phyloP scores from a whole-genome alignment of 2,888 invertebrate species.

The Liodrosophila aerea region DNA sequence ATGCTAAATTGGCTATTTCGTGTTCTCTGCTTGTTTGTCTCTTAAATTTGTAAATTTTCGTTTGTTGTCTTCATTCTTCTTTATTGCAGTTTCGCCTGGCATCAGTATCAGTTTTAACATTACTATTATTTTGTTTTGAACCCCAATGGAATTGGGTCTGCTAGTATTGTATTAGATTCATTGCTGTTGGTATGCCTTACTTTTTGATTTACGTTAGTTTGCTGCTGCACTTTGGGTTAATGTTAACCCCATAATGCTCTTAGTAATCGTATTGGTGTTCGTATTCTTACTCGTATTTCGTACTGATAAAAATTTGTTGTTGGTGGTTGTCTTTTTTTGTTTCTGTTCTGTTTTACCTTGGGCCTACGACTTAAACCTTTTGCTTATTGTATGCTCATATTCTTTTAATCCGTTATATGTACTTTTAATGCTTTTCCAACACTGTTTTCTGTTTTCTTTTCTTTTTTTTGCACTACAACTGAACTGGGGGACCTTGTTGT shows the following conservation, averaged over 20 bases:
- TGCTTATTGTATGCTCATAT: conserved; percentile 62
- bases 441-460: no score
- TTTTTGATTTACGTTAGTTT: conserved; percentile 1
- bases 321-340: conserved; percentile 66
- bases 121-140: conserved; percentile 8
- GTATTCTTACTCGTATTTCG: conserved; percentile 22
- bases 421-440: conserved; percentile 15
- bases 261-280: conserved; percentile 24
- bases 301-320: conserved; percentile 61
- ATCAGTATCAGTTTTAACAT: no score
- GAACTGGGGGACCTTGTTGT: conserved; percentile 39
- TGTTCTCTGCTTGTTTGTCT: conserved; percentile 37
- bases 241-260: conserved; percentile 28
- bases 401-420: conserved; percentile 10
- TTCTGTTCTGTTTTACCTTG: no score
- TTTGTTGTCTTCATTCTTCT: conserved; percentile 14
- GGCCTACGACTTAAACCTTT: conserved; percentile 73
- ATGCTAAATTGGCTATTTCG: conserved; percentile 76
- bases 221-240: conserved; percentile 2
- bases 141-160: no score
- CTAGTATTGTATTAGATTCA: not conserved
- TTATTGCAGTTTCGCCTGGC: conserved; percentile 20
- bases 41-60: conserved; percentile 64
- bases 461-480: conserved; percentile 66
- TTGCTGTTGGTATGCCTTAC: not conserved